Evolutionary conservation across 1,140 invertebrate species (phyloP), one percentile per base, ranked within the genome.

Genomic region (Mesaphorura yosii): DNA sequence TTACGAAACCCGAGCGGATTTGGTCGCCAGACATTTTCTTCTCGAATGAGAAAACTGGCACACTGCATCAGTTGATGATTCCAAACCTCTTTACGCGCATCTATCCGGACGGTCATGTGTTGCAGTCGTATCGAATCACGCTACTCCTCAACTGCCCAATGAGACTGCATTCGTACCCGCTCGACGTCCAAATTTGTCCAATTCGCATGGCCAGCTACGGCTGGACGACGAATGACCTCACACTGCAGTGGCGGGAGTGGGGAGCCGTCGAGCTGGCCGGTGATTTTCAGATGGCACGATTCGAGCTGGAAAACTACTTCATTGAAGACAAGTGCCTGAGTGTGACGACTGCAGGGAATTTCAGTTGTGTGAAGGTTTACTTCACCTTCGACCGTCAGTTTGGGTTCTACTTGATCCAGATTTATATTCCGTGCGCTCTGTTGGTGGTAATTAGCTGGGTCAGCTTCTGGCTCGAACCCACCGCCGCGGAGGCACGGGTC

Each of bases 401-500:
- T 44, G 47, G 53, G 20, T 57, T 49, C 40, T 63, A 55, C 22
- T 64, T 76, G 26, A 71, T 76, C 42, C 75, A 76, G 56, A 70
- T 72, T 50, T 72, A 72, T 59, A 68, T 72, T 42, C 71, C 71
- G 1, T 72, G 71, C 60, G 70, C 69, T 48, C 71, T 71, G 69
- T 49, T 71, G 42, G 74, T 76, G 15, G 66, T 71, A 20, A 70
- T 74, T 15, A 71, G 68, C 5, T 73, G 72, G 72, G 72, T 75
- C 5, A 60, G 62, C 2, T 66, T 66, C 53, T 66, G 64, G 64
- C 48, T 66, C 17, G 61, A 65, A 39, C 59, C 64, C 60, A 40
- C 76, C 62, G 76, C 76, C 4, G 75, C 75, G 2, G 77, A 78
- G 26, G 77, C 76, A 3, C 64, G 76, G 53, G 76, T 78, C 14